Percentiles rank a stretch among this genome's conserved stretches.
Conservation (phyloP, 2,797 vertebrate species). For the Coluber constrictor region DNA sequence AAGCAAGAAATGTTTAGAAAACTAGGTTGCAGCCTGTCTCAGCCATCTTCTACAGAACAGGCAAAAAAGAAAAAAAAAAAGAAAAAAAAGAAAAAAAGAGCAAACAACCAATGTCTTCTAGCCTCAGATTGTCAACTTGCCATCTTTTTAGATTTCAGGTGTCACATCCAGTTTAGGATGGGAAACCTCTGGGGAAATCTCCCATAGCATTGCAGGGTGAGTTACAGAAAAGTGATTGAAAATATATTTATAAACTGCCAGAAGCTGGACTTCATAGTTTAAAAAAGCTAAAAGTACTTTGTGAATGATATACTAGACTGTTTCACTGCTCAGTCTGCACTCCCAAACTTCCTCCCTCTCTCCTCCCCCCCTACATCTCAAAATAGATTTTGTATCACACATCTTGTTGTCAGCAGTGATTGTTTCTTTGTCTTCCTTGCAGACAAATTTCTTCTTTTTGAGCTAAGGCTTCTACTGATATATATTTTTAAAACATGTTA, state of each 20-base stretch:
- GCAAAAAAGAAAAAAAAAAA: neutral
- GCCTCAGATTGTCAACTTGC: neutral
- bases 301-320: neutral
- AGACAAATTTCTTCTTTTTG: neutral
- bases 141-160: neutral
- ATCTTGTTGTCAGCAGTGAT: neutral
- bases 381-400: neutral
- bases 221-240: neutral
- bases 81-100: neutral
- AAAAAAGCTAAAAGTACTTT: neutral
- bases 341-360: neutral
- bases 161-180: neutral
- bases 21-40: neutral
- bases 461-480: neutral
- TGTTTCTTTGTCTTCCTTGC: neutral
- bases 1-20: neutral
- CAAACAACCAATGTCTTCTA: neutral
- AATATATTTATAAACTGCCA: neutral
- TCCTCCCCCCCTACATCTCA: neutral
- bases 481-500: neutral
- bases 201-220: neutral
- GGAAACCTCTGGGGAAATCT: slow-evolving; percentile 1
- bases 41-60: neutral
- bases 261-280: neutral
- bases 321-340: neutral